Base-by-base conservation (phyloP, 2,113 vertebrate species). In the Epinephelus moara region DNA sequence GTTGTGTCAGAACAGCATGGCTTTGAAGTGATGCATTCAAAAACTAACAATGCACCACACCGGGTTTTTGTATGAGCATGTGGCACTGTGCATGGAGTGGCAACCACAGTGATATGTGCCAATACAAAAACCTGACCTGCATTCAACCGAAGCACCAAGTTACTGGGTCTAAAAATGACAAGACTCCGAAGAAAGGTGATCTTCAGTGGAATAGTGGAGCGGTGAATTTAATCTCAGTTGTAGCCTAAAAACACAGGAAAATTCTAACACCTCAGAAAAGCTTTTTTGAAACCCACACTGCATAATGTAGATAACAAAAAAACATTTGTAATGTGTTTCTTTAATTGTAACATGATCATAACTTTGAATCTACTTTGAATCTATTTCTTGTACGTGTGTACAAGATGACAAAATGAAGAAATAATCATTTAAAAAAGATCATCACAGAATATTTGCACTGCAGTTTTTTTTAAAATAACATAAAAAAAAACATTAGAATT, bases 91-190 rank as follows among this genome's bases (percentile, higher is more conserved):
- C 11, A 55, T 49, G 17, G 3, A 0, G n/a, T 74, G 8, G 67
- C 1, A 10, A 0, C 21, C 56, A 88, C 72, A 63, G 70, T 85
- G 75, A 79, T 70, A 57, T 17, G n/a, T 61, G n/a, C 27, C n/a
- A 45, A 21, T 56, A 80, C 79, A 80, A 85, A 82, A 85, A 79
- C 82, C 79, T 75, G 21, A 2, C 10, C 37, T 49, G 2, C 52
- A 52, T 18, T 37, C 2, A 5, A 49, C 4, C 17, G 18, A 50
- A 9, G 18, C 45, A n/a, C 17, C 23, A 27, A 19, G 52, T 15
- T 10, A 59, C 4, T 45, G 12, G 4, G 23, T 9, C 15, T 73
- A 2, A 33, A 50, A 12, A 23, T 4, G 10, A 9, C n/a, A 2
- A 23, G 19, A 57, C 15, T 59, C 23, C 3, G 5, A 23, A 42